Evolutionary conservation across 2,797 vertebrate genomes (phyloP), one percentile per base, ranked within the genome.

Genomic region (Silurus lanzhouensis): DNA sequence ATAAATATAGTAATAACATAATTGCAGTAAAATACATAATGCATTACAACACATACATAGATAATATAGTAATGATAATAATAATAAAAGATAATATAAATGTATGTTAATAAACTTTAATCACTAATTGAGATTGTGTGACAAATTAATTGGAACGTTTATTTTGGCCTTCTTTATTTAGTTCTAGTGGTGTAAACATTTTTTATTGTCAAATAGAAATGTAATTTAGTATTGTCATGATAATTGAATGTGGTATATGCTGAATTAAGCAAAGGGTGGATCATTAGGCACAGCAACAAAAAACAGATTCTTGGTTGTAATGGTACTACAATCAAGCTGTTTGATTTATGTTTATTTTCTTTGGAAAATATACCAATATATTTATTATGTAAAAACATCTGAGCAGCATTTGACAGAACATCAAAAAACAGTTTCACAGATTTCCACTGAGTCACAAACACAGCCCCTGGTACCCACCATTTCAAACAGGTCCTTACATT

Each of bases 311-410:
- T 57, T 60, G 60, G 66, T 38, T 74, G 55, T 82, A 52, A 84
- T 85, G 76, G 79, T 70, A 85, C 86, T 86, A 82, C 83, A 88
- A 81, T 91, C 72, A 91, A 92, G 91, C 93, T 93, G 89, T 93
- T 95, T 93, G 91, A 92, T 93, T 94, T 90, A 91, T 92, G 94
- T 95, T 96, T 95, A 94, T 95, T 95, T 95, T 92, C 90, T 91
- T 94, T 95, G 94, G 95, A 96, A 96, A 96, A 96, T 95, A 96
- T 94, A 95, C 92, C 94, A 93, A 96, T 93, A 93, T 93, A 95
- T 95, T 94, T 94, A 92, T 94, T 92, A 94, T 95, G 94, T 93
- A 94, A 96, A 96, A 96, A 96, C 95, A 92, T 93, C 91, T 94
- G 92, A 93, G 95, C 94, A 96, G 94, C 93, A 94, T 94, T 91